phyloP scores from a whole-genome alignment of 2,888 invertebrate genomes.

The Norana najaformis region DNA sequence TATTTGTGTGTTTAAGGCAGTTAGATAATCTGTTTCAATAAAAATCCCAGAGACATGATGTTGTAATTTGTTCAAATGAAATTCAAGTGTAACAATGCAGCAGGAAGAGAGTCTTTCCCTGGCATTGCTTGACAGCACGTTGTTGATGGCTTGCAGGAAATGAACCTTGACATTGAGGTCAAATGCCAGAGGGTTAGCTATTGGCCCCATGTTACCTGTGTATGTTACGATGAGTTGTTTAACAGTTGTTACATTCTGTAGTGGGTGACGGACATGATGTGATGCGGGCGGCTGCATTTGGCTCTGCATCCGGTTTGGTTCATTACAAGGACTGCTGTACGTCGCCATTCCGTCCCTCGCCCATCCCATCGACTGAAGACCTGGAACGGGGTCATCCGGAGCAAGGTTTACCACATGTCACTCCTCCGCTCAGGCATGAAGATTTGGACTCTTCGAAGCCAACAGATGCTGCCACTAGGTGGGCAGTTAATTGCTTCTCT shows the following conservation, averaged over 20 bases:
- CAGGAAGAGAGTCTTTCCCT: not conserved
- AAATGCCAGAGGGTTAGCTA: not conserved
- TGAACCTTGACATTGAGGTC: not conserved
- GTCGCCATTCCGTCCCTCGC: not conserved
- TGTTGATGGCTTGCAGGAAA: not conserved
- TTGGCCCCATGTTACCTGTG: not conserved
- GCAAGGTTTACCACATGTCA: not conserved
- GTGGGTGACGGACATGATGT: not conserved
- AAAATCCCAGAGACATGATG: too few species aligned
- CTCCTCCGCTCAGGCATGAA: not conserved
- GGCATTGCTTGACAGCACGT: not conserved
- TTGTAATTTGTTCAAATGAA: too few species aligned
- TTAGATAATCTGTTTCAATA: too few species aligned
- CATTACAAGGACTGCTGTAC: slow-evolving; percentile 18
- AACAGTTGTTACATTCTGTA: not conserved
- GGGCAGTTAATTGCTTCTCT: not conserved
- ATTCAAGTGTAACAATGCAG: too few species aligned
- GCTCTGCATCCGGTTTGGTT: not conserved
- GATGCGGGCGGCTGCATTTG: not conserved
- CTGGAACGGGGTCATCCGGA: not conserved
- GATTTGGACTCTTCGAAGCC: not conserved
- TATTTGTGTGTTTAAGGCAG: too few species aligned
- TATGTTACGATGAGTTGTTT: too few species aligned
- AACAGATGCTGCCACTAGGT: not conserved
- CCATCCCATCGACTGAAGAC: not conserved